A percentile compares a stretch with the other conserved stretches of the same genome.
Conservation (phyloP, 2,113 vertebrate genomes). For the Tursiops truncatus region DNA sequence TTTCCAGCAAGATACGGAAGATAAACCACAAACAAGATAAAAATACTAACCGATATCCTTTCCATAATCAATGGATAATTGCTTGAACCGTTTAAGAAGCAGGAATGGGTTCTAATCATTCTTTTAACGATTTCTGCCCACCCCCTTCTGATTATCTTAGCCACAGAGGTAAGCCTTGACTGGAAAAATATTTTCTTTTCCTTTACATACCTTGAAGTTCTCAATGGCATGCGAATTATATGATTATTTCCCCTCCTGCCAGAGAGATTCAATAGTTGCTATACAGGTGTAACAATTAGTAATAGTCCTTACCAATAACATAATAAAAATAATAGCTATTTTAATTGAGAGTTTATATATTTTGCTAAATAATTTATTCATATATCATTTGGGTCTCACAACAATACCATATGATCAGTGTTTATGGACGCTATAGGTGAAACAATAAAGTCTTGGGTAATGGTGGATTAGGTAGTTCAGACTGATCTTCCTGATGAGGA, state of each 20-base stretch:
- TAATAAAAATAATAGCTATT: background rate
- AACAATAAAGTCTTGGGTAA: background rate
- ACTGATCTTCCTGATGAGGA: background rate
- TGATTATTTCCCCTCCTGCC: background rate
- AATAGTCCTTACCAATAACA: background rate
- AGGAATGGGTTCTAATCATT: background rate
- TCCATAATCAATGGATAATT: background rate
- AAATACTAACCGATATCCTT: background rate
- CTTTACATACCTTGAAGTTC: background rate
- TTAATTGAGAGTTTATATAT: background rate
- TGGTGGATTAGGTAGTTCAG: background rate
- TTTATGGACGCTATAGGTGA: background rate
- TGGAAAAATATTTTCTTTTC: constrained; percentile 13
- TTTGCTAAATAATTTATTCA: background rate
- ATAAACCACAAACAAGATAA: constrained; percentile 33
- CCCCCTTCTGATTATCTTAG: background rate
- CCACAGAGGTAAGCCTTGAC: background rate
- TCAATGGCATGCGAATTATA: background rate
- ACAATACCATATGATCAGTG: background rate
- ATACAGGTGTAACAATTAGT: background rate
- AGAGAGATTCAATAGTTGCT: background rate
- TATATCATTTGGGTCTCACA: background rate
- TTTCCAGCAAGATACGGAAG: background rate
- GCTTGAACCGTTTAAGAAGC: background rate
- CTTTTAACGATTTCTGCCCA: background rate